These are phyloP conservation scores for Clepsis dumicolana DNA, from an alignment of 2,888 invertebrate species.

Conservation along the genomic window DNA sequence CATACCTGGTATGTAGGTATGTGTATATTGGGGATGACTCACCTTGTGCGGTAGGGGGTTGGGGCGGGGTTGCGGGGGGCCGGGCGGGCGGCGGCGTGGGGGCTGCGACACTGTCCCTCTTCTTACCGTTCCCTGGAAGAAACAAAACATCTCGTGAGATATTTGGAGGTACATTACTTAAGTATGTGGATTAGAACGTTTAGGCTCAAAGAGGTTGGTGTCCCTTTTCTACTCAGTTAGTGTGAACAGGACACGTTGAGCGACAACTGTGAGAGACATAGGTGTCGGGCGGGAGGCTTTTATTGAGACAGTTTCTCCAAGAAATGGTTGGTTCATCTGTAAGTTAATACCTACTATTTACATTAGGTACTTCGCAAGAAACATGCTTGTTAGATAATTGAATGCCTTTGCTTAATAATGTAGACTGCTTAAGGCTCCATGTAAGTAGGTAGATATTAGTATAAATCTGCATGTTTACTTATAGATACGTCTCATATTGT, in stretches of 20 bases:
- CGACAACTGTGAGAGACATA: background rate
- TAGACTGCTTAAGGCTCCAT: too few relatives aligned
- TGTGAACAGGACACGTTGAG: background rate
- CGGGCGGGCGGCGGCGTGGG: slow-evolving; percentile 68
- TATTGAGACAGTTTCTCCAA: background rate
- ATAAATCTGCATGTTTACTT: too few relatives aligned
- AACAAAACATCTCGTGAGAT: slow-evolving; percentile 39
- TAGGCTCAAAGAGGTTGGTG: background rate
- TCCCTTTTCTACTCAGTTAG: background rate
- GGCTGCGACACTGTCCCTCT: slow-evolving; percentile 78
- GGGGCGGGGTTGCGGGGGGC: slow-evolving; percentile 68
- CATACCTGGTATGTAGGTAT: slow-evolving; percentile 11
- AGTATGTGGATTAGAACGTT: background rate
- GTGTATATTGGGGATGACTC: slow-evolving; percentile 62
- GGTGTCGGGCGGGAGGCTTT: background rate
- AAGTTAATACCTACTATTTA: background rate
- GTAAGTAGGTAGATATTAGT: too few relatives aligned
- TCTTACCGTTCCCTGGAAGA: slow-evolving; percentile 83
- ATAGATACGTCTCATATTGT: too few relatives aligned
- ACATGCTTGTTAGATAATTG: too few relatives aligned
- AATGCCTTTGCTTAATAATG: too few relatives aligned
- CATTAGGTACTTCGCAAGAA: background rate
- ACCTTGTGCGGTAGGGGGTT: slow-evolving; percentile 71
- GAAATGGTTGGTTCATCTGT: background rate
- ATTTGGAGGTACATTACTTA: background rate